Percentiles rank a stretch among this genome's conserved stretches.
These are phyloP conservation scores for Helicoverpa zea DNA, from an alignment of 1,140 invertebrate genomes.

Conservation along the genomic window DNA sequence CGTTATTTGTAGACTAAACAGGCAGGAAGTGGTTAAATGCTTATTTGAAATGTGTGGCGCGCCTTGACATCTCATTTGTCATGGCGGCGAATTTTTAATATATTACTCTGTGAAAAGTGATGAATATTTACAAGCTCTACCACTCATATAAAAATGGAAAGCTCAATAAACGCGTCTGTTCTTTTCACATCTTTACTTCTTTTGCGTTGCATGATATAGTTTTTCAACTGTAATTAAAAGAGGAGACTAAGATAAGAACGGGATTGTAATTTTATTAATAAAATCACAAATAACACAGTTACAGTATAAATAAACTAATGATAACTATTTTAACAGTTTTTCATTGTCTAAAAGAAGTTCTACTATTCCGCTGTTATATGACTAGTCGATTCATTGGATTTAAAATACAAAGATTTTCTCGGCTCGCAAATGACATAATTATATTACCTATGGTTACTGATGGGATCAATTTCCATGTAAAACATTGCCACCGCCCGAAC, in stretches of 20 bases:
- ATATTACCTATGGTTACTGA: conserved; percentile 33
- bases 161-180: neutral
- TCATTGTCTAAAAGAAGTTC: no score
- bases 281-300: no score
- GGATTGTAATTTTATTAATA: no score
- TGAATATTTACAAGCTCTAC: conserved; percentile 18
- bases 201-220: no score
- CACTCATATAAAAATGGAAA: neutral
- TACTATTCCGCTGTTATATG: no score
- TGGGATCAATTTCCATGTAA: conserved; percentile 68
- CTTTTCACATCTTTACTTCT: no score
- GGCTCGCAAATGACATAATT: no score
- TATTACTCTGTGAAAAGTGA: conserved; percentile 47
- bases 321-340: no score
- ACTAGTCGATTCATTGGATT: no score
- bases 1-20: conserved; percentile 82
- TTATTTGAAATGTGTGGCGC: conserved; percentile 70
- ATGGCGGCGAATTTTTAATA: conserved; percentile 64
- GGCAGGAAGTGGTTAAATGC: conserved; percentile 76
- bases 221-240: no score
- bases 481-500: conserved; percentile 58
- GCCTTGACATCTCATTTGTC: conserved; percentile 65
- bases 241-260: no score
- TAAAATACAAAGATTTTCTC: neutral
- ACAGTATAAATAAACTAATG: no score